Percentiles rank a stretch among this genome's conserved stretches.
phyloP scores from a whole-genome alignment of 2,113 vertebrate species.

The Eudyptes chrysolophus region DNA sequence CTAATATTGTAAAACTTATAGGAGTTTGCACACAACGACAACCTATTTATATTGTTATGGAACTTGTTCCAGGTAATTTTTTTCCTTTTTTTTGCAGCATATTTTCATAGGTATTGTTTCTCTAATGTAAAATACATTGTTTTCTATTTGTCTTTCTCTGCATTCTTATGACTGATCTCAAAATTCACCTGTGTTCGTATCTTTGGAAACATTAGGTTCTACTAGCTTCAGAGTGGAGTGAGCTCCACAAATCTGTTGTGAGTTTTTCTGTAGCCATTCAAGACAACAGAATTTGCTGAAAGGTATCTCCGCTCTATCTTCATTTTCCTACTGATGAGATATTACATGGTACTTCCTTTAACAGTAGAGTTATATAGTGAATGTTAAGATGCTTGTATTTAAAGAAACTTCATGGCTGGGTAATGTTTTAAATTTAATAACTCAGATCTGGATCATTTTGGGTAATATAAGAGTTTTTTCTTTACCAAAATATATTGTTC shows the following conservation, averaged over 20 bases:
- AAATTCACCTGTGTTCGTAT: background rate
- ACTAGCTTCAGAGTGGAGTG: background rate
- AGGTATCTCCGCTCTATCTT: background rate
- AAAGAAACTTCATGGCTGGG: background rate
- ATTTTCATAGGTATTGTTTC: background rate
- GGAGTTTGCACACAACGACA: constrained; percentile 97
- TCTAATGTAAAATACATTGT: background rate
- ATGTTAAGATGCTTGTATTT: background rate
- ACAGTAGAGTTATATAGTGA: background rate
- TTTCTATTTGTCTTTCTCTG: background rate
- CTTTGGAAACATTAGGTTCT: background rate
- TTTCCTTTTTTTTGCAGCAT: background rate
- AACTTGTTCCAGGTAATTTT: constrained; percentile 90
- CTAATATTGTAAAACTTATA: constrained; percentile 97
- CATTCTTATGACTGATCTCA: background rate
- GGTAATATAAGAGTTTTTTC: background rate
- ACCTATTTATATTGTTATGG: constrained; percentile 99
- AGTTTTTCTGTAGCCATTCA: background rate
- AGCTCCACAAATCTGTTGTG: background rate
- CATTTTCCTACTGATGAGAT: background rate
- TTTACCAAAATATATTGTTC: background rate
- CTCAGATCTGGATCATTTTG: background rate
- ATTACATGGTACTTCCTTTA: background rate
- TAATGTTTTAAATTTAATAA: background rate
- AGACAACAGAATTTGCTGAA: background rate